phyloP scores from a whole-genome alignment of 2,888 invertebrate genomes.

The Trisateles emortualis region DNA sequence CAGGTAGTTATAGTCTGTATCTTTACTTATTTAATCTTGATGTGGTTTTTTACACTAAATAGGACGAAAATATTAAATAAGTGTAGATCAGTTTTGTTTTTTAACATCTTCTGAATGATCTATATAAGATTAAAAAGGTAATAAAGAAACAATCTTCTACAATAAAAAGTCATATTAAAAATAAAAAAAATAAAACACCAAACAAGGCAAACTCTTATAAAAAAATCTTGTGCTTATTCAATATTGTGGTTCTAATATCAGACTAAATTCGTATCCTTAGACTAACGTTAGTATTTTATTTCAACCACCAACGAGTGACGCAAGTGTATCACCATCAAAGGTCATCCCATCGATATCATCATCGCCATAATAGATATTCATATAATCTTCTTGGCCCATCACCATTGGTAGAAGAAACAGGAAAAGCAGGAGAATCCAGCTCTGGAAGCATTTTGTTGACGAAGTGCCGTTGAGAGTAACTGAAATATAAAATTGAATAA shows the following conservation, averaged over 20 bases:
- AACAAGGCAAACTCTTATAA: constrained; percentile 18
- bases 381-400: constrained; percentile 64
- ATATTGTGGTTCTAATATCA: constrained; percentile 28
- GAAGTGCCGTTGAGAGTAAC: constrained; percentile 72
- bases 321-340: constrained; percentile 39
- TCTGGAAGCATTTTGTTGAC: constrained; percentile 53
- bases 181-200: not conserved
- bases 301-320: constrained; percentile 65
- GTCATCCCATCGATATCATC: constrained; percentile 57
- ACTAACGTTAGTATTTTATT: constrained; percentile 11
- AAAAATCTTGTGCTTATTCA: constrained; percentile 25
- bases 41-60: too few species aligned
- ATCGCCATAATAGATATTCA: constrained; percentile 37
- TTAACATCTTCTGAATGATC: too few species aligned
- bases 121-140: too few species aligned
- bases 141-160: too few species aligned
- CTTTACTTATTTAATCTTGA: too few species aligned
- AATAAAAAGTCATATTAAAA: too few species aligned
- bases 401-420: constrained; percentile 69
- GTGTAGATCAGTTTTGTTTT: too few species aligned
- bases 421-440: constrained; percentile 70
- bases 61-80: too few species aligned
- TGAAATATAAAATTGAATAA: too few species aligned
- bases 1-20: too few species aligned
- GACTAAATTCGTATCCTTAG: constrained; percentile 47